Conservation (phyloP, 2,797 vertebrate species). For the Falco naumanni region DNA sequence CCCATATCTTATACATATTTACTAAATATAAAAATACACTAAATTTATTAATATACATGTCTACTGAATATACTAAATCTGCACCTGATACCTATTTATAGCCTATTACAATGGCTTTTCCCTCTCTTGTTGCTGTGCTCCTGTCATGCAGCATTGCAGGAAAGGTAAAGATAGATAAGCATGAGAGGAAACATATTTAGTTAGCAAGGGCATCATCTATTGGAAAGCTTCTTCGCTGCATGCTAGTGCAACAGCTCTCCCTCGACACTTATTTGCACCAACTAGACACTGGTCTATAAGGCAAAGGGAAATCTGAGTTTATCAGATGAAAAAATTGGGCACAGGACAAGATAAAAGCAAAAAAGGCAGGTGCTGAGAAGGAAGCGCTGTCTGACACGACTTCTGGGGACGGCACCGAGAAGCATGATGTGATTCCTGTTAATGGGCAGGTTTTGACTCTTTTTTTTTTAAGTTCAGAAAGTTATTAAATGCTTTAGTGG, state of each 20-base stretch:
- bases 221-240: neutral
- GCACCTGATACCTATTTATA: neutral
- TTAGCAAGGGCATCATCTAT: neutral
- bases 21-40: neutral
- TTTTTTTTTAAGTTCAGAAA: neutral
- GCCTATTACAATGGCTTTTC: neutral
- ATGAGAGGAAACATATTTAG: neutral
- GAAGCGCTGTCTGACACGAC: accelerated
- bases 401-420: neutral
- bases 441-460: neutral
- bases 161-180: neutral
- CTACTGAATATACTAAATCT: neutral
- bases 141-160: neutral
- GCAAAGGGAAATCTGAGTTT: neutral
- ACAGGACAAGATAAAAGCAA: neutral
- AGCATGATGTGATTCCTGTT: neutral
- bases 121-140: neutral
- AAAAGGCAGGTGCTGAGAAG: neutral
- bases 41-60: neutral
- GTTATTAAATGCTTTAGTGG: neutral
- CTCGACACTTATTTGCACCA: neutral
- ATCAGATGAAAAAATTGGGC: neutral
- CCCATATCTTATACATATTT: accelerated
- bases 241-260: neutral
- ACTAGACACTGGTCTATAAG: neutral